Evolutionary conservation across 2,888 invertebrate genomes (phyloP).

Genomic region (Dryococelus australis): DNA sequence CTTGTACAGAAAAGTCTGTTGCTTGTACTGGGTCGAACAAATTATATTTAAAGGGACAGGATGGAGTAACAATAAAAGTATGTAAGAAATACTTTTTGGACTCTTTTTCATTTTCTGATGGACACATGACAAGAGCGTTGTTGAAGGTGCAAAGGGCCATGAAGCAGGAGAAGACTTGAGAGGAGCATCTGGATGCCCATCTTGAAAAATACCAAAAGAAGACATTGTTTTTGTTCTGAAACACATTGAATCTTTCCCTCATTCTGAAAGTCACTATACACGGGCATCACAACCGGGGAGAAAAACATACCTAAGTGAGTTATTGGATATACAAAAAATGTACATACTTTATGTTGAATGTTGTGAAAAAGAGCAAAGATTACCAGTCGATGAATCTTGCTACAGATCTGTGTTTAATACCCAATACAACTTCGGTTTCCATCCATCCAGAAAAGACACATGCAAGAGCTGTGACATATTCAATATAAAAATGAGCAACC

Average conservation of each 20-base stretch:
- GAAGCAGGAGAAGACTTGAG: constrained; percentile 30
- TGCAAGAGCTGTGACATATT: background rate
- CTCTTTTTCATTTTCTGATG: background rate
- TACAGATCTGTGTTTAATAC: background rate
- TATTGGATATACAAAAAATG: too few species aligned
- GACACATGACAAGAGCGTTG: background rate
- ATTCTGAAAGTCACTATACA: constrained; percentile 29
- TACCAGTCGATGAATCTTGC: constrained; percentile 19
- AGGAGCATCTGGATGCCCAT: constrained; percentile 17
- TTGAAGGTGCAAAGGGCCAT: background rate
- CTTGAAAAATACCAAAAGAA: constrained; percentile 12
- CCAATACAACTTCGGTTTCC: background rate
- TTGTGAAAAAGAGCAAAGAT: constrained; percentile 11
- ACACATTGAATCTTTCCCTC: too few species aligned
- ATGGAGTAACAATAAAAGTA: constrained; percentile 17
- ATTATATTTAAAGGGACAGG: too few species aligned
- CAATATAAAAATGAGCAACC: background rate
- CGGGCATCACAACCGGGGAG: background rate
- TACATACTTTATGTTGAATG: constrained; percentile 18
- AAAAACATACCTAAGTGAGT: constrained; percentile 30
- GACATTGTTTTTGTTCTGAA: too few species aligned
- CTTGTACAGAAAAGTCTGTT: too few species aligned
- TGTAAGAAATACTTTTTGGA: too few species aligned
- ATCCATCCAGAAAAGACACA: too few species aligned
- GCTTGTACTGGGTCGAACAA: constrained; percentile 12